phyloP scores from a whole-genome alignment of 2,888 invertebrate species.

The Cerastis rubricosa region DNA sequence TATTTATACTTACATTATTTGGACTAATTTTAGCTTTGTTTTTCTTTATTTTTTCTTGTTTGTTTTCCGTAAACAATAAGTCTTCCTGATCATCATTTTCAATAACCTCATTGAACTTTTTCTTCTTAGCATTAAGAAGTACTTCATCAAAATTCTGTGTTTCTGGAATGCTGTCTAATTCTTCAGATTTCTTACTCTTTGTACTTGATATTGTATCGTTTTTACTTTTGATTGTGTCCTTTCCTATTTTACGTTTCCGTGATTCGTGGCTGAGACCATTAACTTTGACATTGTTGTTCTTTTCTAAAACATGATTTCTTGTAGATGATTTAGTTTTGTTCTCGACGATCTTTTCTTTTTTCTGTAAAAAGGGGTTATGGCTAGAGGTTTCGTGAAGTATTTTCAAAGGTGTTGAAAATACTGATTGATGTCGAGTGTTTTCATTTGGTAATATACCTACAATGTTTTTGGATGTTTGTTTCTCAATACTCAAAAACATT shows the following conservation, averaged over 20 bases:
- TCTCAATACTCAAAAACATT: not conserved
- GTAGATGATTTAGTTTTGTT: constrained; percentile 20
- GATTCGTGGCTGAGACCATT: constrained; percentile 37
- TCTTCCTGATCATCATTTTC: constrained; percentile 75
- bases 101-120: constrained; percentile 76
- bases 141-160: constrained; percentile 78
- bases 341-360: constrained; percentile 36
- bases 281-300: constrained; percentile 33
- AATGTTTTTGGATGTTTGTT: not conserved
- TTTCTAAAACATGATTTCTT: constrained; percentile 50
- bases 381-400: not conserved
- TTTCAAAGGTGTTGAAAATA: not conserved
- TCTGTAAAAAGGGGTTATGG: constrained; percentile 30
- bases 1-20: constrained; percentile 24
- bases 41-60: constrained; percentile 56
- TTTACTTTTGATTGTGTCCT: constrained; percentile 43
- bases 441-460: not conserved
- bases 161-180: constrained; percentile 68
- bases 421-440: not conserved
- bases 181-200: constrained; percentile 46
- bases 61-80: constrained; percentile 68
- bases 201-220: constrained; percentile 54
- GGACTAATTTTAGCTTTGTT: constrained; percentile 37
- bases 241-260: constrained; percentile 56
- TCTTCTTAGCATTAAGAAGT: constrained; percentile 78